A percentile compares a stretch with the other conserved stretches of the same genome.
Conservation (phyloP, 2,113 vertebrate genomes). For the Nesoenas mayeri region DNA sequence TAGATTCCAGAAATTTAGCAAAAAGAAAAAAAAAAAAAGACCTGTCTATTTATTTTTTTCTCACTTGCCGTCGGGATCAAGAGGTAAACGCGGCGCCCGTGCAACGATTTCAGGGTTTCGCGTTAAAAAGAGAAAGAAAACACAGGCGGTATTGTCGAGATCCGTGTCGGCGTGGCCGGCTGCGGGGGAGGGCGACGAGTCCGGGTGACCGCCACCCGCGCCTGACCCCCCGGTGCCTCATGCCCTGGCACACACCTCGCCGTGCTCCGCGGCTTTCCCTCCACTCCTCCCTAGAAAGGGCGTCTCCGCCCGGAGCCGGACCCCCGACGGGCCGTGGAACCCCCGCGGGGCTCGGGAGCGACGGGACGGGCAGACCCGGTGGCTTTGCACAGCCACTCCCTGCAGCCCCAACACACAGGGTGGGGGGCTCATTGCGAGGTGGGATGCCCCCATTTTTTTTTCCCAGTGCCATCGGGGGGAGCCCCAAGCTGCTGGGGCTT, state of each 20-base stretch:
- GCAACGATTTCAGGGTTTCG: background rate
- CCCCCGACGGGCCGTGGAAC: constrained; percentile 75
- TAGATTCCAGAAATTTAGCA: background rate
- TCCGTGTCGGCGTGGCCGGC: background rate
- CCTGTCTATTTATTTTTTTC: background rate
- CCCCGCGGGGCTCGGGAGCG: background rate
- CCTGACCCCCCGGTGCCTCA: background rate
- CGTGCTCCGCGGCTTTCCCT: background rate
- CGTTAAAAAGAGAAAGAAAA: background rate
- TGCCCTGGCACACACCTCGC: background rate
- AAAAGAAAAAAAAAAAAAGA: background rate
- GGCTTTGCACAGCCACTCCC: constrained; percentile 37
- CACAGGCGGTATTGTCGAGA: background rate
- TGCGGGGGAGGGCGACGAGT: constrained; percentile 62
- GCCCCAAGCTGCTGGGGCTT: constrained; percentile 71
- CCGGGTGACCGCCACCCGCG: constrained; percentile 73
- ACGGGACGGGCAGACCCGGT: background rate
- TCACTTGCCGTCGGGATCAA: background rate
- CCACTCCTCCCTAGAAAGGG: background rate
- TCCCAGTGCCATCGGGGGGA: constrained; percentile 72
- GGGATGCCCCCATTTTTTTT: constrained; percentile 64
- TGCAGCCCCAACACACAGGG: constrained; percentile 66
- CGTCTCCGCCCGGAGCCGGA: background rate
- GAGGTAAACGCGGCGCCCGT: background rate
- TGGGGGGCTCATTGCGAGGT: constrained; percentile 66